Base-by-base conservation (phyloP, 2,113 vertebrate genomes). In the Peromyscus californicus region DNA sequence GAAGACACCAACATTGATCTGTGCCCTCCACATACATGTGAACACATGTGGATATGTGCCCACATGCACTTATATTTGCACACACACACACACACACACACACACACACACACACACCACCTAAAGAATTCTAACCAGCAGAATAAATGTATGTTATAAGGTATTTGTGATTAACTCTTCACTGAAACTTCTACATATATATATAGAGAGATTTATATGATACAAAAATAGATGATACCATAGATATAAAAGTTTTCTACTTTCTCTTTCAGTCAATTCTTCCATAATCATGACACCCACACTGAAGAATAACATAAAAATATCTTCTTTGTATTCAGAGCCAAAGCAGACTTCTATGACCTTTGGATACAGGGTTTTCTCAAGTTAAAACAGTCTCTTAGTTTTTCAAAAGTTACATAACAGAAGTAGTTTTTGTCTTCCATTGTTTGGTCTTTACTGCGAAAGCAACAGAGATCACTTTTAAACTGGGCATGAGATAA, bases 401-500 rank as follows among this genome's bases (percentile, higher is more conserved):
- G 65, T 92, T 93, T 94, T 94, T 87, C 88, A 88, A 72, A 94
- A 94, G 76, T 83, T 86, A 92, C 6, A 33, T 51, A 87, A 76
- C 48, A 86, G 29, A 82, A 29, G 86, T 17, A 82, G 82, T 67
- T 96, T 96, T 80, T 86, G 65, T 78, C 84, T 90, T 96, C 67
- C 26, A 69, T 31, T 84, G 67, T 92, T 90, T 89, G 21, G 83
- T 89, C 86, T 91, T 93, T 89, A 83, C 39, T 97, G 26, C 31
- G 29, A 98, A 97, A 63, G 22, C 91, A 95, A 82, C 67, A 96
- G 89, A 97, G 72, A 96, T 93, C 85, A 89, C 69, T 95, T 96
- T 98, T 95, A 96, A 96, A 95, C 67, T 69, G 89, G 91, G 70
- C 82, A 89, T 94, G 78, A 96, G 93, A 75, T 94, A 84, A 96